Base-by-base conservation (phyloP, 2,797 vertebrate species). In the Onychomys leucogaster region DNA sequence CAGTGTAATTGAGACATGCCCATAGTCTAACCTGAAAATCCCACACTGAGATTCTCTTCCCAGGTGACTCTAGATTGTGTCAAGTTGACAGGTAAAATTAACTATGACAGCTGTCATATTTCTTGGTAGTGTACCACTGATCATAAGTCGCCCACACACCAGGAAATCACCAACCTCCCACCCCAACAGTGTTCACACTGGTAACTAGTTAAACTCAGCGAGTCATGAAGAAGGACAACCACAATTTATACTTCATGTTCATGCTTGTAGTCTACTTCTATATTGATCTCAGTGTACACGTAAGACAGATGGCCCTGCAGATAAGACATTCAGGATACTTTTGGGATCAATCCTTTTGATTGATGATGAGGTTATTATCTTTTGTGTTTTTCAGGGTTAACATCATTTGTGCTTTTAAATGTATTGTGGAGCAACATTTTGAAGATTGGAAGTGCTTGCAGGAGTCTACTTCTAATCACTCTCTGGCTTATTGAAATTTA, bases 331-430 rank as follows among this genome's bases (percentile, higher is more conserved):
- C 21, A n/a, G 29, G 27, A 29, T 91, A 34, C 2, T 32, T 19
- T 9, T n/a, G 19, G 6, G 61, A 37, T 29, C 4, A 59, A 34
- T 46, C 52, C 65, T 46, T 23, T 43, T 21, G n/a, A 73, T 5
- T 73, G n/a, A 25, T 41, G 16, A 71, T 80, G 37, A 90, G 12
- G 19, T 83, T 17, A 91, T 63, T 29, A 49, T 82, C 23, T 73
- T 77, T 88, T 96, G 92, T 96, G 14, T 89, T 80, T 96, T 52
- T 65, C 71, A 98, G 96, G 76, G 11, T 37, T 97, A 61, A 94
- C 73, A n/a, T 29, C 34, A 37, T 61, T 89, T 61, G 69, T 85
- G 71, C 43, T 90, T 87, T 63, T 49, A 65, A 65, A 52, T 17
- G 46, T 0, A 8, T 23, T 0, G 0, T 43, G 88, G 73, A 94